Base-by-base conservation (phyloP, 2,888 invertebrate species). In the Leucophora obtusa region DNA sequence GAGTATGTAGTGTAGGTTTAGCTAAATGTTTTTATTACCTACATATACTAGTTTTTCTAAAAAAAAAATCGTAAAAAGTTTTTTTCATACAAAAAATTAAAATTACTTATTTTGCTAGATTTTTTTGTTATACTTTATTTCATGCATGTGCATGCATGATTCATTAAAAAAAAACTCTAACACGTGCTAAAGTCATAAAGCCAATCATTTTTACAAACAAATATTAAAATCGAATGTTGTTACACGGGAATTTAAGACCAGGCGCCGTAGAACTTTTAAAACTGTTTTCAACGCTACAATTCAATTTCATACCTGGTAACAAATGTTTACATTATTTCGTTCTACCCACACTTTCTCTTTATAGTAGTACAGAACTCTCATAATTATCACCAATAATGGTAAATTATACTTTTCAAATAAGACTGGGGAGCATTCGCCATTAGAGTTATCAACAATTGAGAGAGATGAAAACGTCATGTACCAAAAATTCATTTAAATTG, bases 381-480 rank as follows among this genome's bases (percentile, higher is more conserved):
- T 81, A 81, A 81, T 81, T 77, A 77, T 76, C 68, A 70, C 71
- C 75, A 77, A 65, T 70, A 73, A 60, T 69, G 66, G 70, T 58
- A 77, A 66, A 70, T 81, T 70, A 47, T 47, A 47, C 43, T 28
- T 28, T 28, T 1, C 28, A 28, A 28, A 28, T 3, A 7, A 28
- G 28, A 28, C 28, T 7, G 7, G 28, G 28, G 28, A 28, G 7
- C 7, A 28, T 28, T 28, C 28, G 28, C 28, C 28, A 6, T 7
- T 28, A 5, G 24, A 24, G 24, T 24, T 24, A 5, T 24, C 24
- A 24, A 3, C n/a, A n/a, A n/a, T n/a, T n/a, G n/a, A n/a, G n/a
- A n/a, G n/a, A n/a, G n/a, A n/a, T n/a, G n/a, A n/a, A n/a, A n/a
- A n/a, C n/a, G n/a, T n/a, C n/a, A n/a, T n/a, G n/a, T n/a, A n/a